Base-by-base conservation (phyloP, 2,888 invertebrate species). In the Busseola fusca region DNA sequence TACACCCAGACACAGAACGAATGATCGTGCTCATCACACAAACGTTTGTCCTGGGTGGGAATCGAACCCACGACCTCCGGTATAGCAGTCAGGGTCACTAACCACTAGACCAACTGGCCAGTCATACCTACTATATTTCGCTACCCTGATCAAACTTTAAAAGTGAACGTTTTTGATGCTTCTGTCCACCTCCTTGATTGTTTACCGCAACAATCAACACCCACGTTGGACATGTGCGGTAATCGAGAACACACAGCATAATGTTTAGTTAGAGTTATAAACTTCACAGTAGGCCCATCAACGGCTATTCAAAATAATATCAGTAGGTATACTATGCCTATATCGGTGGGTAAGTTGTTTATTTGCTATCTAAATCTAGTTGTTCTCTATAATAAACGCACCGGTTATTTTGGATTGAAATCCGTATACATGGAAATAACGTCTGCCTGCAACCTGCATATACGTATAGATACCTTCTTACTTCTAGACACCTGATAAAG, bases 221-320 rank as follows among this genome's bases (percentile, higher is more conserved):
- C 68, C 75, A 75, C 68, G 57, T 52, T 30, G 62, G 50, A 74
- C 60, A 74, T 58, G 58, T 57, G 66, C 60, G 59, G 60, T 74
- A 48, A 66, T 66, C 66, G 66, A 74, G 30, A 73, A 59, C 45
- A 74, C 64, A 45, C 48, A 74, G 25, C 59, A 45, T 54, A 40
- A 60, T 60, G 54, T 66, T 74, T 56, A 63, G 63, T 50, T 25
- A 40, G 30, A 65, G 37, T 25, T 40, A 25, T 48, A 74, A 64
- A 69, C 40, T 56, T 69, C 37, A 75, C 58, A 50, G 45, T 52
- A 45, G 30, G 21, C 62, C 59, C 64, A 70, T 64, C 69, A 76
- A 60, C 42, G 57, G 30, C 48, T 25, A 64, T 76, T 73, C 34
- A 1, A 48, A 73, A 62, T 40, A 73, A 50, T 30, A 25, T 59